Evolutionary conservation across 1,140 invertebrate genomes (phyloP).

Genomic region (Himalopsyche phryganea): DNA sequence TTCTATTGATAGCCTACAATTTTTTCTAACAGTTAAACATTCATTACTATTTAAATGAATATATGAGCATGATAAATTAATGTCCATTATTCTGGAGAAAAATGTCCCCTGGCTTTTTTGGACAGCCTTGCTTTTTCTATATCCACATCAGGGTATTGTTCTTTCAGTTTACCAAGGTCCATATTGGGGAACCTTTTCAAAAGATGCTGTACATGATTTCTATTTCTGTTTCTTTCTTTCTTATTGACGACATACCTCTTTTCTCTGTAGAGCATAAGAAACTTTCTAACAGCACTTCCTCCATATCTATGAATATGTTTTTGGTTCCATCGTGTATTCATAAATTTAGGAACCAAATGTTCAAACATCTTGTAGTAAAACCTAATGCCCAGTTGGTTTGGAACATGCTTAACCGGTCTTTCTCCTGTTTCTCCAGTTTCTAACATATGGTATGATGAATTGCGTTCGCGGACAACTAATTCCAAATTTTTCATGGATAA

Average conservation of each 20-base stretch:
- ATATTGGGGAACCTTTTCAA: constrained; percentile 73
- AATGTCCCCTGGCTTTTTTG: too few species aligned
- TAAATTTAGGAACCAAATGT: constrained; percentile 41
- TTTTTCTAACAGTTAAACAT: too few species aligned
- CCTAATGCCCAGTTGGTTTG: constrained; percentile 59
- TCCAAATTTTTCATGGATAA: constrained; percentile 96
- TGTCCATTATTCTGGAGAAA: too few species aligned
- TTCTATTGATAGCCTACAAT: too few species aligned
- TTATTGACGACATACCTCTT: constrained; percentile 58
- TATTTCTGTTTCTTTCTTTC: constrained; percentile 56
- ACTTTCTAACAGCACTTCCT: constrained; percentile 59
- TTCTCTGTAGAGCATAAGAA: constrained; percentile 62
- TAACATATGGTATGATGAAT: constrained; percentile 83
- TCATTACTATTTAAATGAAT: too few species aligned
- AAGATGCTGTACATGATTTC: constrained; percentile 63
- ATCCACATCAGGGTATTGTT: constrained; percentile 73
- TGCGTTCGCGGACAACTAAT: constrained; percentile 86
- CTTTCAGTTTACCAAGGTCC: constrained; percentile 66
- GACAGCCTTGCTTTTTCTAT: constrained; percentile 58
- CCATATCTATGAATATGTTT: constrained; percentile 44
- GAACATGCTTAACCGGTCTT: constrained; percentile 57
- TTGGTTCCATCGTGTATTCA: constrained; percentile 59
- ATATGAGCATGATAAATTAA: too few species aligned
- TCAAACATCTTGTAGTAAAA: constrained; percentile 46
- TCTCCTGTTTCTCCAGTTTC: constrained; percentile 88